phyloP scores from a whole-genome alignment of 1,140 invertebrate species.

The Uloborus diversus region DNA sequence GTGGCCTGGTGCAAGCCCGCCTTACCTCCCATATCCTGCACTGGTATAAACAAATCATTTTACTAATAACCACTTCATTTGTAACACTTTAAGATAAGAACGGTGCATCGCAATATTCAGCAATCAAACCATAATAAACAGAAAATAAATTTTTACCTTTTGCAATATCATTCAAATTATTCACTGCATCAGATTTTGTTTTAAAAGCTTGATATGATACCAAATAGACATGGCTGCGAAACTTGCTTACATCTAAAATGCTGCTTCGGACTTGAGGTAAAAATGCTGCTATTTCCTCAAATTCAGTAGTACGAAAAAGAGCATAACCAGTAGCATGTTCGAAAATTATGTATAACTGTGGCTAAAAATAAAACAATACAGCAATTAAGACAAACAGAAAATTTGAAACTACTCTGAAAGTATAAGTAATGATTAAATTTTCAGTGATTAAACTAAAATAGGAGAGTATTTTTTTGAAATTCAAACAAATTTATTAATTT shows the following conservation, averaged over 20 bases:
- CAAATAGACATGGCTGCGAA: slow-evolving; percentile 89
- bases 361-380: slow-evolving; percentile 5
- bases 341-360: slow-evolving; percentile 80
- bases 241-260: slow-evolving; percentile 85
- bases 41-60: no score
- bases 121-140: background rate
- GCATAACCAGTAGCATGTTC: slow-evolving; percentile 98
- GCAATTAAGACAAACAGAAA: no score
- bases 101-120: no score
- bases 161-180: slow-evolving; percentile 95
- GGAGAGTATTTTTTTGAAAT: no score
- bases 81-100: no score
- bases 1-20: no score
- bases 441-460: no score
- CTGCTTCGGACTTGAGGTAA: slow-evolving; percentile 91
- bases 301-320: slow-evolving; percentile 91
- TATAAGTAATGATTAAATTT: no score
- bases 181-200: slow-evolving; percentile 87
- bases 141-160: slow-evolving; percentile 75
- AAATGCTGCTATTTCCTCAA: slow-evolving; percentile 93
- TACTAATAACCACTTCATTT: no score
- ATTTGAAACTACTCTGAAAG: no score
- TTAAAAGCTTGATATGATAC: slow-evolving; percentile 94
- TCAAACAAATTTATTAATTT: no score
- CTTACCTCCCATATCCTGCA: no score